Percentiles rank a stretch among this genome's conserved stretches.
These are phyloP conservation scores for Rhabdomys dilectus DNA, from an alignment of 2,113 vertebrate genomes.

Conservation along the genomic window DNA sequence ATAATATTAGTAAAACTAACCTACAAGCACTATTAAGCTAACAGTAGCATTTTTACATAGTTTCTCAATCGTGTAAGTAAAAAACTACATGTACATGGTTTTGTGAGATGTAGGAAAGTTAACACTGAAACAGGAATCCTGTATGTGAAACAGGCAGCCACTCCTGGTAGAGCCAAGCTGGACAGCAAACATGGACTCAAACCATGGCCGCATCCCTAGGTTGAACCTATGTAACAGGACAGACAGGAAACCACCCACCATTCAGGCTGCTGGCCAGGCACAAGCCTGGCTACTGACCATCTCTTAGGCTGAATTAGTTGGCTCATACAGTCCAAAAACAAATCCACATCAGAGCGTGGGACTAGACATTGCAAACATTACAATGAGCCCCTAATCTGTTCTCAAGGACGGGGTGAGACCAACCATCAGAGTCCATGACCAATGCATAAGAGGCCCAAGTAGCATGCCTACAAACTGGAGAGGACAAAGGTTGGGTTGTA, in stretches of 20 bases:
- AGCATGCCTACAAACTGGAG: background rate
- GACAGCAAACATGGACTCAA: background rate
- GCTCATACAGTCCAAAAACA: background rate
- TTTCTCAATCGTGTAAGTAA: background rate
- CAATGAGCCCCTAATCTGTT: background rate
- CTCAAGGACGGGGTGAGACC: background rate
- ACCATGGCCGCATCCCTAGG: background rate
- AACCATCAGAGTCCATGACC: fast-evolving
- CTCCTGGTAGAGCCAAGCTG: no score
- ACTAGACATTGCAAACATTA: background rate
- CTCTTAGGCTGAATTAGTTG: background rate
- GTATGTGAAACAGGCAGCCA: background rate
- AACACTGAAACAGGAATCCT: background rate
- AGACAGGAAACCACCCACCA: background rate
- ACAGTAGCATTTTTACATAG: background rate
- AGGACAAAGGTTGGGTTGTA: background rate
- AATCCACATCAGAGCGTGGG: no score
- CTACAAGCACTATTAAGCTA: background rate
- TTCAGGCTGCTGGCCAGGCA: background rate
- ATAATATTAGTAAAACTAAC: background rate
- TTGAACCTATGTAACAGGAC: background rate
- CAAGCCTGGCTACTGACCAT: background rate
- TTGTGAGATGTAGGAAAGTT: background rate
- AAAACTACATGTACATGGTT: background rate
- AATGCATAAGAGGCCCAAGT: fast-evolving